A percentile compares a stretch with the other conserved stretches of the same genome.
Evolutionary conservation across 1,140 invertebrate species (phyloP).

Genomic region (Trichomalopsis sarcophagae): DNA sequence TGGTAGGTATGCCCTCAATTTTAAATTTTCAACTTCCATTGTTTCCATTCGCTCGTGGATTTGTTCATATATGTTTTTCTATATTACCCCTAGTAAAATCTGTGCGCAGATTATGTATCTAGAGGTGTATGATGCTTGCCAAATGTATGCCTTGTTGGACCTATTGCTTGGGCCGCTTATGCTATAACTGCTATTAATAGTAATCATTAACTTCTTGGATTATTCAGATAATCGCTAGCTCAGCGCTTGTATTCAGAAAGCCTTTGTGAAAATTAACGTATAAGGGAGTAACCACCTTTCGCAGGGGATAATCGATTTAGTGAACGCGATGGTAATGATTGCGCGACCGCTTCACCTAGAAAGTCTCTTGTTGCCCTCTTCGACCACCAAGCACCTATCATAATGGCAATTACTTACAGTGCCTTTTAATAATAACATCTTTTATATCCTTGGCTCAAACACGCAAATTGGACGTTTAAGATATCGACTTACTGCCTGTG

Average conservation of each 20-base stretch:
- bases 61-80: too few species aligned
- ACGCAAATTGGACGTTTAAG: neutral
- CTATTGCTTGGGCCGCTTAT: too few species aligned
- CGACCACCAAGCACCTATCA: neutral
- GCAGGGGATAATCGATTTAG: neutral
- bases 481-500: neutral
- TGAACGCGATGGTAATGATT: neutral
- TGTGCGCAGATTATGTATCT: too few species aligned
- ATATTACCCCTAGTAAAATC: too few species aligned
- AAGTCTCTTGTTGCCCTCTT: neutral
- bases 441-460: constrained; percentile 1
- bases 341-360: neutral
- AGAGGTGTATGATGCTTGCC: too few species aligned
- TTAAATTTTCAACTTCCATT: too few species aligned
- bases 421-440: neutral
- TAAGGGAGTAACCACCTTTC: neutral
- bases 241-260: neutral
- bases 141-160: too few species aligned
- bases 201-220: too few species aligned
- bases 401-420: neutral
- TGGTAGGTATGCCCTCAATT: too few species aligned
- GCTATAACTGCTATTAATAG: too few species aligned
- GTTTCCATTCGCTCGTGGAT: too few species aligned
- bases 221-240: too few species aligned
- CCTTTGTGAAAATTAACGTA: constrained; percentile 24